Base-by-base conservation (phyloP, 2,888 invertebrate species). In the Andrena chrysosceles region DNA sequence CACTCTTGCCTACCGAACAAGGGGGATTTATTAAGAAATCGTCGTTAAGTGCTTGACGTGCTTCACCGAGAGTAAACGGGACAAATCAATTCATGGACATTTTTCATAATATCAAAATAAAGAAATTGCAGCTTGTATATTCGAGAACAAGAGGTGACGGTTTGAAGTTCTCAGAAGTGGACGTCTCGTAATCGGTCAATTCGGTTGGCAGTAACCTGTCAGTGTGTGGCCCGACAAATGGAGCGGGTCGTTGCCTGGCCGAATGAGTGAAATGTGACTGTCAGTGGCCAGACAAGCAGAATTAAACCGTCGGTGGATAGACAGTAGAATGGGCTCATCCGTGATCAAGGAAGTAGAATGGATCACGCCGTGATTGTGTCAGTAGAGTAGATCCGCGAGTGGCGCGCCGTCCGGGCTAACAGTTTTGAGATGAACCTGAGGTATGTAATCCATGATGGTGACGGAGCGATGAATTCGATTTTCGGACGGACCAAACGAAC, bases 221-320 rank as follows among this genome's bases (percentile, higher is more conserved):
- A 2, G 49, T 6, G 10, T 7, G 3, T 7, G 2, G 10, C 10
- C 7, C 2, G 67, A 16, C 10, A 26, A 64, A 35, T 42, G 20
- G 31, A 31, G 68, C 48, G 23, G 52, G 2, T 4, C n/a, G 10
- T n/a, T 26, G n/a, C 13, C 26, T 56, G 35, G 10, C 16, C 20
- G 4, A 26, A 74, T 42, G 26, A 31, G 63, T 75, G 63, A 42
- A 75, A 75, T 77, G 75, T 75, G 42, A 56, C 16, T n/a, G 20
- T 33, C 23, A 8, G 13, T 4, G 68, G 0, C 16, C 23, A 16
- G 52, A 20, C 60, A 29, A 42, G 42, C 16, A 75, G 42, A 77
- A 75, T 77, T 77, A 77, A 31, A 56, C 16, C 23, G 16, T 33
- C 23, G 2, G n/a, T n/a, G 68, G 1, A 26, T n/a, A 16, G 52